phyloP scores from a whole-genome alignment of 2,888 invertebrate genomes.

The Petrolisthes manimaculis region DNA sequence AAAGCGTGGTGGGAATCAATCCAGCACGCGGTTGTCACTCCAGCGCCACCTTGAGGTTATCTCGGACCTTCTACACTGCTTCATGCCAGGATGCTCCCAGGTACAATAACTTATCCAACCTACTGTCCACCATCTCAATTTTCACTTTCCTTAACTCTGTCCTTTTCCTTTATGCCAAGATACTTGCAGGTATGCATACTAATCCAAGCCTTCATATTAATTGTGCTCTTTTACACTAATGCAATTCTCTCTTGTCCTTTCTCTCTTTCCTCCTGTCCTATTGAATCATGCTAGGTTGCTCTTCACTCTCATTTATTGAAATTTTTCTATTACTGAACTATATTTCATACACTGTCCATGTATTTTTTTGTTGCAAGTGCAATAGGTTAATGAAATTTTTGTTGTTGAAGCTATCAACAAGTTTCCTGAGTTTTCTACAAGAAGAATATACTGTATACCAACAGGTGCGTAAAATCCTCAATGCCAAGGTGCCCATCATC shows the following conservation, averaged over 20 bases:
- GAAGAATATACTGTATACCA: not conserved
- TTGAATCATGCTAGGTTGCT: not conserved
- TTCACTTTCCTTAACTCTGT: too few species aligned
- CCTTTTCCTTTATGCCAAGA: not conserved
- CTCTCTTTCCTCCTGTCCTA: not conserved
- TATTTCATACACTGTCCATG: not conserved
- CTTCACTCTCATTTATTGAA: too few species aligned
- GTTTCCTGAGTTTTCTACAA: not conserved
- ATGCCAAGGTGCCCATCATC: constrained; percentile 90
- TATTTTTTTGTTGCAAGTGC: not conserved
- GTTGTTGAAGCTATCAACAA: too few species aligned
- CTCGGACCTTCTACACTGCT: constrained; percentile 74
- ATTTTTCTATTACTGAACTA: not conserved
- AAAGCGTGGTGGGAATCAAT: not conserved
- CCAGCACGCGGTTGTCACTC: constrained; percentile 76
- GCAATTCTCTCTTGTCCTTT: not conserved
- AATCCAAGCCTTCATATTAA: not conserved
- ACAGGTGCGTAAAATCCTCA: constrained; percentile 78
- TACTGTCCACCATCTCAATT: not conserved
- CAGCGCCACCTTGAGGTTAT: constrained; percentile 77
- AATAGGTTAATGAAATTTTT: too few species aligned
- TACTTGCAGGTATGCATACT: not conserved
- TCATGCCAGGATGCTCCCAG: constrained; percentile 79
- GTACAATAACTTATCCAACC: not conserved
- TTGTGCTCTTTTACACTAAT: not conserved